Percentiles rank a stretch among this genome's conserved stretches.
Evolutionary conservation across 2,797 vertebrate species (phyloP).

Genomic region (Lepus townsendii): DNA sequence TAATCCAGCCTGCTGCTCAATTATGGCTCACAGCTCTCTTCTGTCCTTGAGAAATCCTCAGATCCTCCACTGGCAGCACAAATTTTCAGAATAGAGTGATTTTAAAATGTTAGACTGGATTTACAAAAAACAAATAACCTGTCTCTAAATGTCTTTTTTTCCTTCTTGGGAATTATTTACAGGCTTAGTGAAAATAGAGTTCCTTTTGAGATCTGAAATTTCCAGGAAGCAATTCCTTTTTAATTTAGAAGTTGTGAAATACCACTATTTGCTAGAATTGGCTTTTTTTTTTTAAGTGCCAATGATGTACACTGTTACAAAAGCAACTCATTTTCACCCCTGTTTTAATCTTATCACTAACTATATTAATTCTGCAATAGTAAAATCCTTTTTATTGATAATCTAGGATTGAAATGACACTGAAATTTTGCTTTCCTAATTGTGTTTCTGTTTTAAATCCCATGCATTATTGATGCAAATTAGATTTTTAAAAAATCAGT

Average conservation of each 20-base stretch:
- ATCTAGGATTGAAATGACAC: not conserved
- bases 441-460: not conserved
- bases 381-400: not conserved
- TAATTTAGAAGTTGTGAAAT: not conserved
- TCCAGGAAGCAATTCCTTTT: conserved; percentile 41
- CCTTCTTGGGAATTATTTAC: not conserved
- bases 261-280: not conserved
- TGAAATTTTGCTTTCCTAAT: conserved; percentile 27
- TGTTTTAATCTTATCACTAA: conserved; percentile 8
- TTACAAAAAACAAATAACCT: not conserved
- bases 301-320: not conserved
- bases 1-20: not conserved
- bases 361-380: not conserved
- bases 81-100: not conserved
- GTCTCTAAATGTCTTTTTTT: not conserved
- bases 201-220: conserved; percentile 5
- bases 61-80: not conserved
- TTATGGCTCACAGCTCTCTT: not conserved
- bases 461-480: conserved; percentile 36
- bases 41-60: conserved; percentile 15
- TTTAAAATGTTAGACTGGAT: not conserved
- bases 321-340: conserved; percentile 17
- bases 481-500: conserved; percentile 26
- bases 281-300: not conserved
- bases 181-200: not conserved